Evolutionary conservation across 2,797 vertebrate species (phyloP), one percentile per base, ranked within the genome.

Genomic region (Stomatorhinus walkeri): DNA sequence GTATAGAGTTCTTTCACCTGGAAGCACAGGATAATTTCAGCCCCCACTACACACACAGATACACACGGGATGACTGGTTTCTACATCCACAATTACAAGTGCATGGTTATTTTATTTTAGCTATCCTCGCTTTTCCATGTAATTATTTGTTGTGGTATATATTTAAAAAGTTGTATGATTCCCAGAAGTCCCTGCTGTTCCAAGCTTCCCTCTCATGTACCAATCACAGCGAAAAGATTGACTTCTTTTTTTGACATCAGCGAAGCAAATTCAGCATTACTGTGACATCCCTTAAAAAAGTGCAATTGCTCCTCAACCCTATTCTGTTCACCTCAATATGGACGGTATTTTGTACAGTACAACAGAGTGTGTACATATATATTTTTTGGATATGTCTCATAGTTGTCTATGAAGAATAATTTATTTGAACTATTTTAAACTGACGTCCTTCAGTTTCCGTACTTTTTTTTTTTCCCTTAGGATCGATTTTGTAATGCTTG

Each of bases 291-390:
- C 95, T 93, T 87, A 64, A 92, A 64, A 92, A 95, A 97, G 96
- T 96, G 95, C 96, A 96, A 96, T 95, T 96, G 94, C 94, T 94
- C 92, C 85, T 91, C 92, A 91, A 89, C 88, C 90, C 88, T 51
- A 52, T 51, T 72, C 49, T 89, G 54, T 88, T 88, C 88, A 61
- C 88, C 81, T 43, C 88, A 83, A 43, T 79, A 83, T 68, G 61
- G 84, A 93, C 95, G 93, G 84, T 89, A 89, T 89, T 89, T 89
- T 89, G 83, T 89, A 89, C 88, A 89, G 93, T 94, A 95, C 94
- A 96, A 96, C 96, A 97, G 96, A 97, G 96, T 96, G 96, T 94
- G 95, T 95, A 97, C 94, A 96, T 94, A 94, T 95, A 92, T 95
- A 95, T 96, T 96, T 95, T 96, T 95, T 93, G 95, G 95, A 95